phyloP scores from a whole-genome alignment of 37 sponge, comb jelly and placozoan genomes.

The Tethya wilhelma region DNA sequence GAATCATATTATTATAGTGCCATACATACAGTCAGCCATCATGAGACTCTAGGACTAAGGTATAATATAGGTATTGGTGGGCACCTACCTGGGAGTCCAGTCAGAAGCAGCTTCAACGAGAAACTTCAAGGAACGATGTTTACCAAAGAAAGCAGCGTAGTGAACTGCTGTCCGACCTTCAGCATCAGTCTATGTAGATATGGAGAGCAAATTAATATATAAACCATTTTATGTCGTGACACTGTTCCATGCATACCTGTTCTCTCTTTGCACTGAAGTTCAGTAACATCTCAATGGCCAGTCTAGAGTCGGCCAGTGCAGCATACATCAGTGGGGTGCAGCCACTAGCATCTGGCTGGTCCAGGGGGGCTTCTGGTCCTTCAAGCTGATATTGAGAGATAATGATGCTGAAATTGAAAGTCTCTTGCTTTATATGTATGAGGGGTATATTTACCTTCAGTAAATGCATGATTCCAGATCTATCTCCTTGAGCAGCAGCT shows the following conservation, averaged over 20 bases:
- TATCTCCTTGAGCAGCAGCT: conserved; percentile 71
- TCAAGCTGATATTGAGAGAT: conserved; percentile 8
- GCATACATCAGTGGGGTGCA: conserved; percentile 93
- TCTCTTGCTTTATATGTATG: not conserved
- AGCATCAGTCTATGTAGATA: conserved; percentile 60
- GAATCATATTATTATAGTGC: no score
- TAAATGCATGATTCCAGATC: conserved; percentile 61
- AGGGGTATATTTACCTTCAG: conserved; percentile 50
- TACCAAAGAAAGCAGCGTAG: conserved; percentile 94
- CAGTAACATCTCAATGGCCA: conserved; percentile 76
- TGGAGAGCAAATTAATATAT: no score
- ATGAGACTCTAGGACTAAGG: not conserved
- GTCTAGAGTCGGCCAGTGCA: conserved; percentile 72
- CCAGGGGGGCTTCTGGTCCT: conserved; percentile 61
- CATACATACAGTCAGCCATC: no score
- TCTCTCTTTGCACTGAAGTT: conserved; percentile 81
- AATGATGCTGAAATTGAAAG: conserved; percentile 1
- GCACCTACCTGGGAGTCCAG: conserved; percentile 69
- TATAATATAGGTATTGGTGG: not conserved
- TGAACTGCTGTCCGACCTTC: conserved; percentile 88
- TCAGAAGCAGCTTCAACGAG: conserved; percentile 81
- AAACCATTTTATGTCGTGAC: no score
- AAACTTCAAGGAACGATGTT: conserved; percentile 75
- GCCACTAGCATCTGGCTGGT: conserved; percentile 70
- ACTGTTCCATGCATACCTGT: no score